Base-by-base conservation (phyloP, 1,140 invertebrate genomes). In the Drosophila kikkawai region DNA sequence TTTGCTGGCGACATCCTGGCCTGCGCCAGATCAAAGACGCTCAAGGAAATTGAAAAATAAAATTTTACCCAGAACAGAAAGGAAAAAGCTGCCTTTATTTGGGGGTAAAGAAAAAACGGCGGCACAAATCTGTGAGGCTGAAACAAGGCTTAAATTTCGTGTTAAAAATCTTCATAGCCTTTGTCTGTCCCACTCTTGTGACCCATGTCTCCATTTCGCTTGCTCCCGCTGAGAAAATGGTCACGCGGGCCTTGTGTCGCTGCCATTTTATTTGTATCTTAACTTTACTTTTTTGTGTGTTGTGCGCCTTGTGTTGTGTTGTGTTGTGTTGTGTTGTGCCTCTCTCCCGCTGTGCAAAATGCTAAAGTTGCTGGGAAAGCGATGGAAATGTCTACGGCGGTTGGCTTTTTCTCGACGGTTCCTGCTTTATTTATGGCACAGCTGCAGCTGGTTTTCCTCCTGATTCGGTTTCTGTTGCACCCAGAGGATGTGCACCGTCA, bases 31-130 rank as follows among this genome's bases (percentile, higher is more conserved):
- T 87, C 83, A 88, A 87, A 87, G 68, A 73, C 67, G 53, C 70
- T 70, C 77, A 68, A 78, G 83, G 83, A 87, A 83, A 88, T 87
- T 82, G 76, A 87, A 87, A 87, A 83, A 83, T 68, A 81, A 39
- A 78, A 75, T 74, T 69, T 77, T 58, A 26, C 78, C n/a, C 8
- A 50, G 61, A 63, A 65, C 48, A 65, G 19, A 65, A 34, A 73
- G 75, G 65, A 53, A 73, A 69, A 80, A 67, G 36, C 51, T n/a
- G 29, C 26, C 50, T 37, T 34, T 51, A 34, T 57, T 39, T 39
- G 36, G 19, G 64, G 47, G 29, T 32, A 12, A 15, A 47, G n/a
- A 34, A 56, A 68, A 59, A 66, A 36, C 26, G 67, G 37, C 45
- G 61, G 51, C 32, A 39, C 26, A 70, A 73, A 71, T 71, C 55